Evolutionary conservation across 2,888 invertebrate genomes (phyloP).

Genomic region (Dorcus hopei): DNA sequence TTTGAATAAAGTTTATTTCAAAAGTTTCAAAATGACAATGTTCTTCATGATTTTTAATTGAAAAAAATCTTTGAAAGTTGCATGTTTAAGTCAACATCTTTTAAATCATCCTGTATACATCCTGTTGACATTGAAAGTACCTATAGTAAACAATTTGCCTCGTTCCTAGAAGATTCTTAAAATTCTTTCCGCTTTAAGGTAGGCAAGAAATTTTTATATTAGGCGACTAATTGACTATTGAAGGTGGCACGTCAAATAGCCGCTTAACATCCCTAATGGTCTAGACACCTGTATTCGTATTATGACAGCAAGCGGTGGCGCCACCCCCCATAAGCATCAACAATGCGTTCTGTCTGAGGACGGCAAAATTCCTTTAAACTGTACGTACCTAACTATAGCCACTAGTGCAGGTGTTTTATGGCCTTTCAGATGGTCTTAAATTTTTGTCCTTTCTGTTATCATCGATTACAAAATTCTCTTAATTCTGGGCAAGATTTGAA

Average conservation of each 20-base stretch:
- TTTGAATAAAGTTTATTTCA: no score
- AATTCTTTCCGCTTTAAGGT: no score
- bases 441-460: conserved; percentile 8
- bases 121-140: no score
- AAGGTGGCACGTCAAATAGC: conserved; percentile 14
- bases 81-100: no score
- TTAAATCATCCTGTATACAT: no score
- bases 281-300: conserved; percentile 38
- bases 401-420: conserved; percentile 38
- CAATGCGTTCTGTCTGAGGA: conserved; percentile 25
- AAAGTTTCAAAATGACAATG: no score
- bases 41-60: no score
- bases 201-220: conserved; percentile 7
- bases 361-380: conserved; percentile 12
- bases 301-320: conserved; percentile 34
- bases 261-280: conserved; percentile 30
- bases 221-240: conserved; percentile 20
- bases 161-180: no score
- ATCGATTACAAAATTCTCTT: conserved; percentile 7
- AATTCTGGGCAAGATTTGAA: no score
- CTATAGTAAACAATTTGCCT: no score
- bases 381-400: conserved; percentile 9
- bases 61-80: no score
- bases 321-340: conserved; percentile 38
- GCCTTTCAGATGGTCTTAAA: conserved; percentile 20